phyloP scores from a whole-genome alignment of 92 coral and sea anemone genomes.

The Umimayanthus chanpuru region DNA sequence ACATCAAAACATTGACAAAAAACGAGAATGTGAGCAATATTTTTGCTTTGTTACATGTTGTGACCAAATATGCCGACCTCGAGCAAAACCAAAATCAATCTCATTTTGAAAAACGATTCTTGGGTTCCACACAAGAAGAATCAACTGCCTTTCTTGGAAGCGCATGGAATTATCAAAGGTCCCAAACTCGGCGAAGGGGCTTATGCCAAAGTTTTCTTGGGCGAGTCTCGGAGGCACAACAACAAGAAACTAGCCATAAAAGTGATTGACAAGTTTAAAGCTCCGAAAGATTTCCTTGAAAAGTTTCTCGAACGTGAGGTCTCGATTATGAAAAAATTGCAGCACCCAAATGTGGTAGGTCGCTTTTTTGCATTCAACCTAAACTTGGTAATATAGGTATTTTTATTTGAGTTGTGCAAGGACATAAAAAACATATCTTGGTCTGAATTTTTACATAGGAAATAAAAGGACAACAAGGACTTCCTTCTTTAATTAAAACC shows the following conservation, averaged over 20 bases:
- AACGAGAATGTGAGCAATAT: not conserved
- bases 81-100: slow-evolving; percentile 64
- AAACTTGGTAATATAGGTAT: too few species aligned
- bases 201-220: slow-evolving; percentile 82
- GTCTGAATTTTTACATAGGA: too few species aligned
- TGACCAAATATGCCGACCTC: not conserved
- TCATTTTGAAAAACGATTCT: slow-evolving; percentile 79
- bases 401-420: too few species aligned
- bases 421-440: too few species aligned
- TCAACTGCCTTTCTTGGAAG: slow-evolving; percentile 65
- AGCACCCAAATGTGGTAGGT: slow-evolving; percentile 88
- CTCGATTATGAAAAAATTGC: slow-evolving; percentile 71
- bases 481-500: too few species aligned
- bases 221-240: slow-evolving; percentile 76
- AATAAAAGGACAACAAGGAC: too few species aligned
- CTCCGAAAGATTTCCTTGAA: slow-evolving; percentile 78
- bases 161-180: slow-evolving; percentile 75
- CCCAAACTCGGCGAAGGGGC: slow-evolving; percentile 85
- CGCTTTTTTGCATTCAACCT: not conserved
- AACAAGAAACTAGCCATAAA: slow-evolving; percentile 70
- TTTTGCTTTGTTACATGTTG: not conserved
- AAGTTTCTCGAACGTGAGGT: slow-evolving; percentile 85
- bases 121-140: slow-evolving; percentile 80
- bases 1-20: not conserved
- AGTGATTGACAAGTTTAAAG: slow-evolving; percentile 77